Evolutionary conservation across 2,113 vertebrate genomes (phyloP).

Genomic region (Coreoperca whiteheadi): DNA sequence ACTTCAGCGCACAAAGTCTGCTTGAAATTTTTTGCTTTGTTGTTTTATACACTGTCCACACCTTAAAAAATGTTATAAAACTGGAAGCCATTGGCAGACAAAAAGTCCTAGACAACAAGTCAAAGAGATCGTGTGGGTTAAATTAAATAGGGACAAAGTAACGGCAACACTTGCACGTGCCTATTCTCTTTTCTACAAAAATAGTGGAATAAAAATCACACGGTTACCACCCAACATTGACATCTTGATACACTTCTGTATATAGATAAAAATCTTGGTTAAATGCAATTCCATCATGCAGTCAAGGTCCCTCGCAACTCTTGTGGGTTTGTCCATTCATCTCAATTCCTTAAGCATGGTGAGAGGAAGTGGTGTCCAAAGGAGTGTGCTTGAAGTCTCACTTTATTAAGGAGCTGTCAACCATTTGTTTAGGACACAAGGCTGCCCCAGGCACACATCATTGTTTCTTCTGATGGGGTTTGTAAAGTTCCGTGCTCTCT

Average conservation of each 20-base stretch:
- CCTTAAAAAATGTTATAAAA: conserved; percentile 83
- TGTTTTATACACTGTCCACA: conserved; percentile 73
- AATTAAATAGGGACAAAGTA: conserved; percentile 72
- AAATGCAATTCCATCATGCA: conserved; percentile 85
- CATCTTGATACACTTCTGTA: conserved; percentile 81
- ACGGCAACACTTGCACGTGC: conserved; percentile 71
- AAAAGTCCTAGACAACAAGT: conserved; percentile 76
- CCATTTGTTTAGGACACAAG: conserved; percentile 36
- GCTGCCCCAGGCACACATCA: conserved; percentile 1
- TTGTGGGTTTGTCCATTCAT: conserved; percentile 44
- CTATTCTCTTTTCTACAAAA: conserved; percentile 83
- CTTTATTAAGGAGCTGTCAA: conserved; percentile 38
- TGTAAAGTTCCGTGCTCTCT: conserved; percentile 42
- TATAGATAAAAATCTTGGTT: conserved; percentile 77
- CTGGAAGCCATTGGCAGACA: conserved; percentile 85
- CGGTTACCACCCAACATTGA: conserved; percentile 79
- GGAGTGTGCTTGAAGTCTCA: conserved; percentile 70
- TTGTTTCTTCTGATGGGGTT: conserved; percentile 40
- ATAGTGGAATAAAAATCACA: conserved; percentile 84
- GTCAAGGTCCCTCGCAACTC: conserved; percentile 59
- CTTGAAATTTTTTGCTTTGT: conserved; percentile 80
- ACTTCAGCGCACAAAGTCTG: conserved; percentile 65
- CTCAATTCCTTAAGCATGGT: conserved; percentile 42
- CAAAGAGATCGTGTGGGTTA: conserved; percentile 67
- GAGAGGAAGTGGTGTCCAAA: conserved; percentile 51